Evolutionary conservation across 2,113 vertebrate genomes (phyloP), one percentile per base, ranked within the genome.

Genomic region (Pristiophorus japonicus): DNA sequence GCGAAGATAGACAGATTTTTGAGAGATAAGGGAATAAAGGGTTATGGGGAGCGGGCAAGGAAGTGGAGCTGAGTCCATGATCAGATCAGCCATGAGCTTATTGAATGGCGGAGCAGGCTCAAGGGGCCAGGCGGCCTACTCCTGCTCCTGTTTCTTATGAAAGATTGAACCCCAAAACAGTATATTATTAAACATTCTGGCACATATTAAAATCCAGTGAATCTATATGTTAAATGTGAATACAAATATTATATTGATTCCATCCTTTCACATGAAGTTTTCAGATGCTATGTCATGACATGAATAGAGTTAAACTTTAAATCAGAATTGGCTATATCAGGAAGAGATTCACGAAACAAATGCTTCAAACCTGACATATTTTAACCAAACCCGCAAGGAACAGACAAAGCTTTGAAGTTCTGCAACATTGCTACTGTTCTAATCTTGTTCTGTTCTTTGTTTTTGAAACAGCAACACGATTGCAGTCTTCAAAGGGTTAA

Each of bases 401-500:
- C 66, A 94, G 91, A 73, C 42, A 67, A 94, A 47, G 38, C 93
- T 70, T 94, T 94, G 38, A 94, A 67, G 62, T 94, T 67, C 66
- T 94, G 24, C 38, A 70, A 47, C 63, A 67, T 47, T 94, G 42
- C 65, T 94, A 94, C 42, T 70, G 65, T 94, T 70, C 45, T 70
- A 70, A 94, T 73, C 38, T 47, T 94, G 38, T n/a, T 65, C 88
- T 92, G 62, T 63, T 92, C 34, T 92, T 92, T 92, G 65, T 47
- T 94, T 94, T 94, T 73, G 93, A 94, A 67, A 94, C 42, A 94
- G 65, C 20, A 67, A 94, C 66, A 34, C 10, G 70, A 51, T 30
- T 70, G 65, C 10, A 70, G 65, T 51, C 42, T 67, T 94, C 93
- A 94, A 94, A 73, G 93, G 93, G 93, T 94, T 94, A 94, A 94